Evolutionary conservation across 2,888 invertebrate species (phyloP), one percentile per base, ranked within the genome.

Genomic region (Dilophus febrilis): DNA sequence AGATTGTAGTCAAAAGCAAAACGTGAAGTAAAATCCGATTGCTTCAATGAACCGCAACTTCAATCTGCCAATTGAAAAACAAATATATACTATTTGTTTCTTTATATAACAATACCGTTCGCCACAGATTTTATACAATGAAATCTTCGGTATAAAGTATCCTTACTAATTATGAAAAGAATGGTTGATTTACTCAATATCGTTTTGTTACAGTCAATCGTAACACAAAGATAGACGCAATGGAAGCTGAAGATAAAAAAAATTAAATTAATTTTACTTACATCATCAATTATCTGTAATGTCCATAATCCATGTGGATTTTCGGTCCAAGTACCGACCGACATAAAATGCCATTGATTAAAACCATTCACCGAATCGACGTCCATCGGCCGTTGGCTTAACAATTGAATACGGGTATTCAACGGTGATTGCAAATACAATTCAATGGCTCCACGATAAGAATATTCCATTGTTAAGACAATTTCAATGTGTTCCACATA

Each of bases 271-370:
- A n/a, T 7, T 30, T 30, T 33, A 4, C 14, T n/a, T n/a, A n/a
- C 33, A 33, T 33, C 33, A 46, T 70, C 70, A 28, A 54, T 47
- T 42, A 69, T 59, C 36, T 59, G 55, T 33, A 74, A 52, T 5
- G 49, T 66, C 84, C 84, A 84, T 13, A 59, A 52, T 1, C 91
- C 91, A 10, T 55, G 53, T 1, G 87, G 77, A 44, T 71, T 61
- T 60, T 92, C 92, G 1, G 87, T 90, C 92, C 92, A 94, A 1
- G 81, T 82, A 49, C 84, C 87, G 0, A 90, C 84, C 0, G 88
- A 85, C 70, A 82, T 82, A 52, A 94, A 78, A 7, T 76, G 77
- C 92, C 92, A 94, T 10, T 60, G 54, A 5, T 56, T 50, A 54
- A 90, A 88, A 4, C 88, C 90, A 8, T 66, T 62, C 1, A 56